Conservation (phyloP, 1,140 invertebrate species). For the Drosophila navojoa region DNA sequence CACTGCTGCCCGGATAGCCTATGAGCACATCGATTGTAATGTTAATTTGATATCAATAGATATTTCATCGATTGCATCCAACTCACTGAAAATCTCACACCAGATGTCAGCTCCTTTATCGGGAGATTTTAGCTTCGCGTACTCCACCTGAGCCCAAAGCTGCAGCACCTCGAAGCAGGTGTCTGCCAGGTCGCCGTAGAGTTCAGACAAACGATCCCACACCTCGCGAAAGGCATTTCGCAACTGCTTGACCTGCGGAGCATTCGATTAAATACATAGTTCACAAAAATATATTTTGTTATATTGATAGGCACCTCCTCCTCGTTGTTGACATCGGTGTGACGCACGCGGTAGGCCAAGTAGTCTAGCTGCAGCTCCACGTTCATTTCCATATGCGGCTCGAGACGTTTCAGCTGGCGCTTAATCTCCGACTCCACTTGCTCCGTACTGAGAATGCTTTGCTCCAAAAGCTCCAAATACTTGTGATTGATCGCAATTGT, state of each 20-base stretch:
- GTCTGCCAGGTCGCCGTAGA: slow-evolving; percentile 73
- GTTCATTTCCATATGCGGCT: slow-evolving; percentile 10
- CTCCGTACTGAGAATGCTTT: neutral
- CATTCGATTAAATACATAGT: neutral
- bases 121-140: slow-evolving; percentile 46
- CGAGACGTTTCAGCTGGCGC: slow-evolving; percentile 15
- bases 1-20: slow-evolving; percentile 59
- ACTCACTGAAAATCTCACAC: slow-evolving; percentile 71
- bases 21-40: neutral
- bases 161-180: slow-evolving; percentile 73
- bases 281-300: neutral
- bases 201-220: slow-evolving; percentile 67
- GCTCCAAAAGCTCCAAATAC: slow-evolving; percentile 51
- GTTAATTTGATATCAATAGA: neutral
- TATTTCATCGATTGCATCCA: neutral
- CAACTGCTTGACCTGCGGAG: slow-evolving; percentile 38
- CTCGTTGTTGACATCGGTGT: neutral
- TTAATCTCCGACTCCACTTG: slow-evolving; percentile 31
- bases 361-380: slow-evolving; percentile 65
- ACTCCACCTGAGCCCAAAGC: slow-evolving; percentile 78
- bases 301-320: slow-evolving; percentile 13
- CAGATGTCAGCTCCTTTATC: slow-evolving; percentile 56
- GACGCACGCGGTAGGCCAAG: slow-evolving; percentile 57
- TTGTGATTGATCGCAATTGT: slow-evolving; percentile 44
- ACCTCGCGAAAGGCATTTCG: slow-evolving; percentile 55